These are phyloP conservation scores for Phasianus colchicus DNA, from an alignment of 2,113 vertebrate species.

Conservation along the genomic window DNA sequence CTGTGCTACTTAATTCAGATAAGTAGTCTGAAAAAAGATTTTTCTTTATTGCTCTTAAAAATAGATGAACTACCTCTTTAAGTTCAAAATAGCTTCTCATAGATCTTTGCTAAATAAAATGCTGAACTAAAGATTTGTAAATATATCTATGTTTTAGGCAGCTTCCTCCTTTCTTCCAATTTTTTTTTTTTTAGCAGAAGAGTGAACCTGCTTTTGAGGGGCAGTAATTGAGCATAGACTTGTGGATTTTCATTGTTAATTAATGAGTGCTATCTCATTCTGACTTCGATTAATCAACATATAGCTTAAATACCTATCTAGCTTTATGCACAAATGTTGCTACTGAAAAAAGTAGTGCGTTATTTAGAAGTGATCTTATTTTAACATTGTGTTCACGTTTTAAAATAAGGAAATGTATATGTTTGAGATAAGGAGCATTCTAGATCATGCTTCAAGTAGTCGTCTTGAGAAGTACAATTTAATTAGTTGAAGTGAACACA, in stretches of 20 bases:
- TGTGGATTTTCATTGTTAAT: background rate
- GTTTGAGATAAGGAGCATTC: background rate
- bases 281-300: background rate
- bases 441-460: background rate
- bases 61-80: background rate
- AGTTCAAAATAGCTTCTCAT: background rate
- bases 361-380: background rate
- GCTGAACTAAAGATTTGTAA: background rate
- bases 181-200: too few species aligned
- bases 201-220: background rate
- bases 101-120: slow-evolving; percentile 46
- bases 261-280: background rate
- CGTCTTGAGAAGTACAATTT: background rate
- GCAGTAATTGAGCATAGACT: background rate
- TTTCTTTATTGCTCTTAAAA: slow-evolving; percentile 42
- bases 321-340: background rate
- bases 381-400: background rate
- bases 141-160: background rate
- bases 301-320: background rate
- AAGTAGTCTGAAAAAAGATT: slow-evolving; percentile 24
- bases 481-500: background rate
- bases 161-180: background rate
- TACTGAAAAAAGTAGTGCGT: background rate
- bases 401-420: background rate
- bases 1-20: background rate